Evolutionary conservation across 1,140 invertebrate species (phyloP), one percentile per base, ranked within the genome.

Genomic region (Eulimnadia texana): DNA sequence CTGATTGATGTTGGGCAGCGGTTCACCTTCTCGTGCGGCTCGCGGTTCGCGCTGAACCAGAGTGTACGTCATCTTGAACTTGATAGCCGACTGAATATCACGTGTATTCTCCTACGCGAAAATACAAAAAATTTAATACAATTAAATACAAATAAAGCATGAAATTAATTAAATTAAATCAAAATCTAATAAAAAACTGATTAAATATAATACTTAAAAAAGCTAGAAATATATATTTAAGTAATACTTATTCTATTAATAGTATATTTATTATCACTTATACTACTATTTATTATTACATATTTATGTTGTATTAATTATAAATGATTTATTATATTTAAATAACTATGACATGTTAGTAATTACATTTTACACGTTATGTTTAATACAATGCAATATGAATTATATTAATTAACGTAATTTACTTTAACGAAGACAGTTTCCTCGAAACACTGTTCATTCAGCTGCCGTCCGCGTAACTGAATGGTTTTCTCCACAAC

Each of bases 51-150:
- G 77, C 69, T 92, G 85, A 19, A 84, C 79, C 58, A 96, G 74
- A 2, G 82, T 83, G 69, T 93, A 95, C 47, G 85, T 88, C 10
- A 95, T 74, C 63, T 84, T 80, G 68, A 97, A 93, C 70, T 83
- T 82, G 42, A 91, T 87, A 1, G 88, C 85, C 1, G 85, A 86
- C 68, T 90, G 84, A 66, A 91, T 91, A 69, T 90, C 87, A 63
- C 83, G 78, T 0, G 86, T 88, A 64, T 84, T 85, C 66, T 91
- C 86, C 75, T 80, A 58, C 6, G 63, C 33, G 22, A 66, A 63
- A 58, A 61, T 61, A 23, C 33, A 58, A 22, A 10, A 22, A 3
- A n/a, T n/a, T n/a, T n/a, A n/a, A n/a, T n/a, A n/a, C n/a, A n/a
- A n/a, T n/a, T n/a, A n/a, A n/a, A n/a, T n/a, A n/a, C n/a, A n/a